A percentile compares a stretch with the other conserved stretches of the same genome.
These are phyloP conservation scores for Craterocephalus amniculus DNA, from an alignment of 2,797 vertebrate species.

Conservation along the genomic window DNA sequence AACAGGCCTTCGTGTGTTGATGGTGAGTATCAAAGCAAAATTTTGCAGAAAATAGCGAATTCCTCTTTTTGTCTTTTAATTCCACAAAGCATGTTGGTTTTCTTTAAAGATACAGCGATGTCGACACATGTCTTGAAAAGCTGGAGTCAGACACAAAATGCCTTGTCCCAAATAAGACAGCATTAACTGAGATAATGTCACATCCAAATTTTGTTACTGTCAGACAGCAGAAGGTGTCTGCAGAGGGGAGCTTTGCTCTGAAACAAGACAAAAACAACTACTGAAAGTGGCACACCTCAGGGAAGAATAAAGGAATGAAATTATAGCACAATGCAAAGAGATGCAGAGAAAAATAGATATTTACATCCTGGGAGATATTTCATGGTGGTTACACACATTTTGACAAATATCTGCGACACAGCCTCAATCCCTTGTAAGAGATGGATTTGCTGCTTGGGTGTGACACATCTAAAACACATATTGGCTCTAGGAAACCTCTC, in stretches of 20 bases:
- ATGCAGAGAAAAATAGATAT: slow-evolving; percentile 44
- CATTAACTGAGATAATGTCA: slow-evolving; percentile 68
- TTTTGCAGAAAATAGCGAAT: slow-evolving; percentile 3
- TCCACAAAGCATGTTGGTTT: slow-evolving; percentile 14
- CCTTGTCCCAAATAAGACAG: slow-evolving; percentile 74
- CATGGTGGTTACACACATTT: slow-evolving; percentile 35
- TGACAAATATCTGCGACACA: slow-evolving; percentile 48
- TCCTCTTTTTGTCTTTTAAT: slow-evolving; percentile 22
- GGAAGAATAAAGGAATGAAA: slow-evolving; percentile 39
- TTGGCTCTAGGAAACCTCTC: slow-evolving; percentile 62
- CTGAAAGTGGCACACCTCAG: slow-evolving; percentile 51
- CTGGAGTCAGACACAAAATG: slow-evolving; percentile 55
- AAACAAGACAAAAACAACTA: slow-evolving; percentile 41
- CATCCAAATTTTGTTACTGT: slow-evolving; percentile 63
- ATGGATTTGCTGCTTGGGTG: slow-evolving; percentile 40
- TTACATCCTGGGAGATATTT: slow-evolving; percentile 45
- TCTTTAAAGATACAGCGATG: slow-evolving; percentile 50
- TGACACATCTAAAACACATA: slow-evolving; percentile 54
- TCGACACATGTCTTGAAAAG: slow-evolving; percentile 46
- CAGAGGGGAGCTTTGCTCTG: slow-evolving; percentile 57
- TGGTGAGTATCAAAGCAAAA: slow-evolving; percentile 82
- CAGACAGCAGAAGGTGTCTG: slow-evolving; percentile 58
- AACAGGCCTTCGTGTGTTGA: slow-evolving; percentile 98
- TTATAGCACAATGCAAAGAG: slow-evolving; percentile 44
- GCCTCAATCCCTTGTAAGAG: slow-evolving; percentile 37